Conservation (phyloP, 2,113 vertebrate genomes). For the Dascyllus trimaculatus region DNA sequence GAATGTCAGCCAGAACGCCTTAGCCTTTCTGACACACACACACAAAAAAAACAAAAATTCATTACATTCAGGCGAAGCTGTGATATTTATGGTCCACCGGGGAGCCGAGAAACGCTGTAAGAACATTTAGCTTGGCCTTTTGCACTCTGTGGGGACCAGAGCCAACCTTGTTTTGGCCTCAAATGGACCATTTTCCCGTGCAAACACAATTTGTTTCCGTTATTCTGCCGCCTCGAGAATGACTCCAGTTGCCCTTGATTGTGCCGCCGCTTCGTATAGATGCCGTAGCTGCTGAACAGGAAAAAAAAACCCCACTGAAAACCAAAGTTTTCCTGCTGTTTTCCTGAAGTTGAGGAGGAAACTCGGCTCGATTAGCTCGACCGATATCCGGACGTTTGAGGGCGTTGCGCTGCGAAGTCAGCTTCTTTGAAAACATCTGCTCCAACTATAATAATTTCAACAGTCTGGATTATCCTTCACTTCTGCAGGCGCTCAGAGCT, state of each 20-base stretch:
- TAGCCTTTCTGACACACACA: not conserved
- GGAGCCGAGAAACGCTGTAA: not conserved
- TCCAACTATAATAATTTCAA: conserved; percentile 9
- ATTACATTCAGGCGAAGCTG: not conserved
- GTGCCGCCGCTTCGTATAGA: not conserved
- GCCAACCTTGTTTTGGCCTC: conserved; percentile 3
- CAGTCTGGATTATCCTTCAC: conserved; percentile 14
- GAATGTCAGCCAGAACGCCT: not conserved
- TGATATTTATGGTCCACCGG: not conserved
- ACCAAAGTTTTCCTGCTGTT: not conserved
- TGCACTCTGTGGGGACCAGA: not conserved
- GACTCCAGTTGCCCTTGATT: not conserved
- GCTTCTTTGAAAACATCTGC: not conserved
- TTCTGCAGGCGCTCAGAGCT: conserved; percentile 1
- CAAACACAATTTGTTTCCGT: conserved; percentile 28
- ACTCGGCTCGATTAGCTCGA: not conserved
- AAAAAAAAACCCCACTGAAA: not conserved
- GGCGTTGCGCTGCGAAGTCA: conserved; percentile 5
- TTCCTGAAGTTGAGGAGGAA: no score
- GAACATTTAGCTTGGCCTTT: conserved; percentile 19
- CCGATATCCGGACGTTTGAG: not conserved
- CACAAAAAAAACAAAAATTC: no score
- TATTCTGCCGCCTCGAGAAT: not conserved
- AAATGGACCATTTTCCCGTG: not conserved
- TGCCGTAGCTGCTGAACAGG: not conserved